A percentile compares a stretch with the other conserved stretches of the same genome.
Conservation (phyloP, 2,888 invertebrate species). For the Ypsolopha scabrella region DNA sequence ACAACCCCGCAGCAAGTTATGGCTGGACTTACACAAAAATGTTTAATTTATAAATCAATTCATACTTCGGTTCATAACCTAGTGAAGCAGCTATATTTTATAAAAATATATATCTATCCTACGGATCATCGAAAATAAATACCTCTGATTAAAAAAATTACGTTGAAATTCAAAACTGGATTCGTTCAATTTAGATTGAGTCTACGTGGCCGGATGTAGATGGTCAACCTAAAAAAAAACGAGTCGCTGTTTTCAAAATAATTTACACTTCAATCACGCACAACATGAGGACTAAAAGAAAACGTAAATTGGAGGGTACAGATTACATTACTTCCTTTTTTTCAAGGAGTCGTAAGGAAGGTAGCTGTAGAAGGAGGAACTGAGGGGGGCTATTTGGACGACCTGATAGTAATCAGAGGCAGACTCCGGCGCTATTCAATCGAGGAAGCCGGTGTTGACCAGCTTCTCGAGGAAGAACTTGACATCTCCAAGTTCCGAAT, state of each 20-base stretch:
- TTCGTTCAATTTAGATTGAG: slow-evolving; percentile 25
- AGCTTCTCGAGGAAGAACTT: slow-evolving; percentile 97
- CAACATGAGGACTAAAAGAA: background rate
- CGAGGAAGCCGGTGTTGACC: slow-evolving; percentile 95
- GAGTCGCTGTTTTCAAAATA: background rate
- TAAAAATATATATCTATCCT: slow-evolving; percentile 41
- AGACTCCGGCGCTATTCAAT: slow-evolving; percentile 84
- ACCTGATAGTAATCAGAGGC: slow-evolving; percentile 79
- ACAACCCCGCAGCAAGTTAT: slow-evolving; percentile 22
- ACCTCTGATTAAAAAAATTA: slow-evolving; percentile 10
- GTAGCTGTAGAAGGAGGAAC: slow-evolving; percentile 80
- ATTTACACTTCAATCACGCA: background rate
- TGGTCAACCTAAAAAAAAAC: background rate
- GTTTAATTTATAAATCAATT: slow-evolving; percentile 8
- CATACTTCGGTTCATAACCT: slow-evolving; percentile 14
- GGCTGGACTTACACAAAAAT: slow-evolving; percentile 6
- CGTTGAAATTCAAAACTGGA: background rate
- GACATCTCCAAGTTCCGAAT: slow-evolving; percentile 94
- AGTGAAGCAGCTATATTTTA: slow-evolving; percentile 29
- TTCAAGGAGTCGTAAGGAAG: slow-evolving; percentile 70
- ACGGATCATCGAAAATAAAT: slow-evolving; percentile 31
- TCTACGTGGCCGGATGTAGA: slow-evolving; percentile 41
- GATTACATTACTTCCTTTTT: slow-evolving; percentile 48
- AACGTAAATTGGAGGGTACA: slow-evolving; percentile 9
- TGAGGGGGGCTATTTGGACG: slow-evolving; percentile 76